Percentiles rank a stretch among this genome's conserved stretches.
Conservation (phyloP, 2,797 vertebrate species). For the Pseudochromis fuscus region DNA sequence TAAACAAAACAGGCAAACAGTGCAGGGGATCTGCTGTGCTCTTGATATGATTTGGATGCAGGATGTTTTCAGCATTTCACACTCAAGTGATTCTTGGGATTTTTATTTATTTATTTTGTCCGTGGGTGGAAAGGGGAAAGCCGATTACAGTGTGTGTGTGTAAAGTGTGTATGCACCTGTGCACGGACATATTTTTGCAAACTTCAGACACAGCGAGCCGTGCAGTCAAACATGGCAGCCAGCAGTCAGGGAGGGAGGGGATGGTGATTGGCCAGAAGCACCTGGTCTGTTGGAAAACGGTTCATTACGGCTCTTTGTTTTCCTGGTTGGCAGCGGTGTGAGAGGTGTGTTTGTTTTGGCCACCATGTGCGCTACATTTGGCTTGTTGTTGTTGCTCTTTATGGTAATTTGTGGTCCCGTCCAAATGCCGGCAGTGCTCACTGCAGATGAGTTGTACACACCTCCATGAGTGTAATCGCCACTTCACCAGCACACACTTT, state of each 20-base stretch:
- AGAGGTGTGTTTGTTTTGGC: conserved; percentile 21
- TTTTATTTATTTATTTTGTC: conserved; percentile 37
- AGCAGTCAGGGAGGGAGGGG: background rate
- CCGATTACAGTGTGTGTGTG: conserved; percentile 54
- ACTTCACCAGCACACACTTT: background rate
- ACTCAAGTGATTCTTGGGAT: conserved; percentile 68
- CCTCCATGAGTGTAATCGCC: too few relatives aligned
- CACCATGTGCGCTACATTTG: background rate
- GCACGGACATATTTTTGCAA: conserved; percentile 25
- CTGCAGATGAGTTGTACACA: background rate
- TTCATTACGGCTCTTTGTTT: conserved; percentile 23
- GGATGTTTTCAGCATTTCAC: conserved; percentile 70
- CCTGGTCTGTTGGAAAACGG: conserved; percentile 26
- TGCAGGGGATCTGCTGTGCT: conserved; percentile 51
- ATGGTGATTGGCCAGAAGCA: conserved; percentile 21
- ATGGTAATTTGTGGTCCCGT: background rate
- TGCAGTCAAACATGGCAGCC: conserved; percentile 1
- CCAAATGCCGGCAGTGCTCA: background rate
- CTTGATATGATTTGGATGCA: conserved; percentile 70
- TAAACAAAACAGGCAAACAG: conserved; percentile 64
- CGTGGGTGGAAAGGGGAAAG: conserved; percentile 57
- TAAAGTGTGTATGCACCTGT: conserved; percentile 17
- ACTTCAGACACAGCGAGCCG: conserved; percentile 31
- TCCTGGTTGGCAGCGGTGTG: background rate
- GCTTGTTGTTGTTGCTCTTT: conserved; percentile 1